phyloP scores from a whole-genome alignment of 2,113 vertebrate genomes.

The Redunca redunca region DNA sequence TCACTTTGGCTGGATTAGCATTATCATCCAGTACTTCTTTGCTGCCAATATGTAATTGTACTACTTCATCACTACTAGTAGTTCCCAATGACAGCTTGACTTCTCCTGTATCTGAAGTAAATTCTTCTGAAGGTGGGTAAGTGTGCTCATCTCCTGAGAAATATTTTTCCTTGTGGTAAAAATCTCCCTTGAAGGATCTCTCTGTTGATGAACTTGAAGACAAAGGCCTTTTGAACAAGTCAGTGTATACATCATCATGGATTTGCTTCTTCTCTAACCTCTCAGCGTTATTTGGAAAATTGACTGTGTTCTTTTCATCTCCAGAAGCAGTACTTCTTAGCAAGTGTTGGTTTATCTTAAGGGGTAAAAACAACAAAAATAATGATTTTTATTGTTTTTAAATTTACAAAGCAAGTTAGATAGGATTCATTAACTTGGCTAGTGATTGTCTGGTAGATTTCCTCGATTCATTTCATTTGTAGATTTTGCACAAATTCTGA shows the following conservation, averaged over 20 bases:
- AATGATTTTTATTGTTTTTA: slow-evolving; percentile 67
- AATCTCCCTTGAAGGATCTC: slow-evolving; percentile 67
- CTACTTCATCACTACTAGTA: slow-evolving; percentile 38
- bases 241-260: slow-evolving; percentile 53
- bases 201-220: slow-evolving; percentile 69
- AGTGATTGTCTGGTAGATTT: slow-evolving; percentile 39
- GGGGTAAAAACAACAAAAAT: slow-evolving; percentile 70
- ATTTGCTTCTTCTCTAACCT: slow-evolving; percentile 66
- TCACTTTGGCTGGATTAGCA: slow-evolving; percentile 72
- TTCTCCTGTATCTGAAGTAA: slow-evolving; percentile 51
- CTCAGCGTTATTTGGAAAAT: slow-evolving; percentile 76
- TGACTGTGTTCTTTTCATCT: slow-evolving; percentile 76
- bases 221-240: slow-evolving; percentile 61
- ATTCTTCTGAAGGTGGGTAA: slow-evolving; percentile 55
- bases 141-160: slow-evolving; percentile 53
- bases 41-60: slow-evolving; percentile 30
- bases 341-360: slow-evolving; percentile 81
- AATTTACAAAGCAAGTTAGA: slow-evolving; percentile 57
- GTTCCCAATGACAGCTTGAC: slow-evolving; percentile 12
- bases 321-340: slow-evolving; percentile 75
- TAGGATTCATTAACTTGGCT: slow-evolving; percentile 43
- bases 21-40: slow-evolving; percentile 74
- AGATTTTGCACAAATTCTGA: slow-evolving; percentile 71
- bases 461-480: slow-evolving; percentile 70
- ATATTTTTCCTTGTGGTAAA: slow-evolving; percentile 56